phyloP scores from a whole-genome alignment of 2,797 vertebrate species.

The Propithecus deckenii region DNA sequence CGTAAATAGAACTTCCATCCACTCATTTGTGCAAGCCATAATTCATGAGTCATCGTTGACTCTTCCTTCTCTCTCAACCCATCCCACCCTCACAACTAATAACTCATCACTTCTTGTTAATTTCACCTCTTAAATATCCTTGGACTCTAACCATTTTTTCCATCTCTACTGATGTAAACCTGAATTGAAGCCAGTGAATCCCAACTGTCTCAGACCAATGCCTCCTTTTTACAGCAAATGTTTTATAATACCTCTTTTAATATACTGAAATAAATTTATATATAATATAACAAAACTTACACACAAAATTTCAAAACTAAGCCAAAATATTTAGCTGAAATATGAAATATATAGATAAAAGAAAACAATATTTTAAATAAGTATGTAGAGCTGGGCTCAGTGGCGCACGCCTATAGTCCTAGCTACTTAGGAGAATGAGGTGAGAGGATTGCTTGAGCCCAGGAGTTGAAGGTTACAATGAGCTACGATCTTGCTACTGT shows the following conservation, averaged over 20 bases:
- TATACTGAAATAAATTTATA: background rate
- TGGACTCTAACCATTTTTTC: background rate
- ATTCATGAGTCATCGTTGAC: background rate
- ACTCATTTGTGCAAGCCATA: background rate
- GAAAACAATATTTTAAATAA: background rate
- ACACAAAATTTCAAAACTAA: background rate
- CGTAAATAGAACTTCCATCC: background rate
- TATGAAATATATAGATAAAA: background rate
- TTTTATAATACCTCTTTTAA: background rate
- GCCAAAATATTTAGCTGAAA: background rate
- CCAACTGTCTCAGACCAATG: background rate
- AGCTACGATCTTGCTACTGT: background rate
- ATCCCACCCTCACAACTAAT: background rate
- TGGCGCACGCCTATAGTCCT: background rate
- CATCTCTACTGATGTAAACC: background rate
- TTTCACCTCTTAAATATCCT: background rate
- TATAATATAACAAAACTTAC: background rate
- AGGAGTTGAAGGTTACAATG: too few species aligned
- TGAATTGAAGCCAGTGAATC: background rate
- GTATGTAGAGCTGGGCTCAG: background rate
- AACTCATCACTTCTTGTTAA: background rate
- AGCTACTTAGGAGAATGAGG: background rate
- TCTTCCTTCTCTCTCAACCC: background rate
- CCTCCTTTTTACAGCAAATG: background rate
- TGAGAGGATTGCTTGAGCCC: too few species aligned